These are phyloP conservation scores for Calypte anna DNA, from an alignment of 2,113 vertebrate genomes.

Conservation along the genomic window DNA sequence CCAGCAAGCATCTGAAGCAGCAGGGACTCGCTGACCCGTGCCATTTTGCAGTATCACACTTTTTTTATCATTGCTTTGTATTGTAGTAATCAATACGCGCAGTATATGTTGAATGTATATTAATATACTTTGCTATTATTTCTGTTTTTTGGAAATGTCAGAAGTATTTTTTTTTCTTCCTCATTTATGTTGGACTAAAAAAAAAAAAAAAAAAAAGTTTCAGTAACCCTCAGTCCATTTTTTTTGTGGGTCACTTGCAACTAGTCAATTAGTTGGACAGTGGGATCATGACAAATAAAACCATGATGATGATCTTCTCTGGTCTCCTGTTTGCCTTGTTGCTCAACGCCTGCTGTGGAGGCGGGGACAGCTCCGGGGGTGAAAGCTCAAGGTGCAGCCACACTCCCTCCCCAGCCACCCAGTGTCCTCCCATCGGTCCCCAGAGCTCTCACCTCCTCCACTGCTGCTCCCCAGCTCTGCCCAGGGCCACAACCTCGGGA, in stretches of 20 bases:
- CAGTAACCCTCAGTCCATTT: slow-evolving; percentile 66
- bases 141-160: slow-evolving; percentile 81
- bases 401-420: neutral
- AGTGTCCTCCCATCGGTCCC: too few species aligned
- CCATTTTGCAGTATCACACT: slow-evolving; percentile 71
- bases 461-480: too few species aligned
- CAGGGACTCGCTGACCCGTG: slow-evolving; percentile 60
- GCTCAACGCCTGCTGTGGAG: neutral
- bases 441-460: too few species aligned
- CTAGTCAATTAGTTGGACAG: slow-evolving; percentile 69
- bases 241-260: slow-evolving; percentile 73
- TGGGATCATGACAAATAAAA: slow-evolving; percentile 78
- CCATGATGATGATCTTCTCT: slow-evolving; percentile 54
- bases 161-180: slow-evolving; percentile 78
- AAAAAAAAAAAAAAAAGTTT: slow-evolving; percentile 55
- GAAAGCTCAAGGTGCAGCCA: neutral
- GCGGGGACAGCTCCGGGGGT: neutral
- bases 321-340: slow-evolving; percentile 37
- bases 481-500: too few species aligned
- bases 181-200: slow-evolving; percentile 78
- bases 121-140: slow-evolving; percentile 79
- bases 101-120: slow-evolving; percentile 84
- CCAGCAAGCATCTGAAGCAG: neutral
- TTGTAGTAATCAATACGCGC: slow-evolving; percentile 76
- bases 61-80: slow-evolving; percentile 77